These are phyloP conservation scores for Acrossocheilus wenchowensis DNA, from an alignment of 2,797 vertebrate species.

Conservation along the genomic window DNA sequence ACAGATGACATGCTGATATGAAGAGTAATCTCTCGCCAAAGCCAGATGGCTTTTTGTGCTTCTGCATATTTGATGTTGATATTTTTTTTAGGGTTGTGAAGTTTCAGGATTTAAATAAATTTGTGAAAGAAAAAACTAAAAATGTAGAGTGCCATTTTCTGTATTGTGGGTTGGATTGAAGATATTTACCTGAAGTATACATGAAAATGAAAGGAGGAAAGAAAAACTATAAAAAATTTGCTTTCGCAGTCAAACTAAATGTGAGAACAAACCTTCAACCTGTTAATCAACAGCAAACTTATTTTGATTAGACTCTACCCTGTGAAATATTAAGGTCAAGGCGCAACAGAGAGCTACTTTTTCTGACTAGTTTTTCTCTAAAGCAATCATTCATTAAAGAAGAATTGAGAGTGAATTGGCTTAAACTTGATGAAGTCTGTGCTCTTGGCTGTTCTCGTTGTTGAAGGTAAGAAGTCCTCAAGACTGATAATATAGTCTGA, in stretches of 20 bases:
- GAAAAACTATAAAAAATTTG: background rate
- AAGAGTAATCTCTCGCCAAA: background rate
- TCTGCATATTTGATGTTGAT: background rate
- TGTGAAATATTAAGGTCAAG: constrained; percentile 16
- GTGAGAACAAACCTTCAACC: background rate
- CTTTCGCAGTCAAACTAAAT: background rate
- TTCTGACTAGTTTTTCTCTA: constrained; percentile 38
- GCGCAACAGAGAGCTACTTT: constrained; percentile 1
- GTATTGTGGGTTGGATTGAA: background rate
- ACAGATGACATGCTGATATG: constrained; percentile 67
- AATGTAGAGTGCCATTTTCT: background rate
- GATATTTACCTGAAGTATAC: background rate
- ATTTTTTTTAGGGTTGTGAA: background rate
- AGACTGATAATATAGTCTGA: constrained; percentile 9
- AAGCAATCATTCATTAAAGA: constrained; percentile 34
- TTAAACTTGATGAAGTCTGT: constrained; percentile 75
- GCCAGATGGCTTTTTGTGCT: background rate
- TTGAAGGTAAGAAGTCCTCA: constrained; percentile 68
- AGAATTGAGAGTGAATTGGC: constrained; percentile 47
- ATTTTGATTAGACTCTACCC: background rate
- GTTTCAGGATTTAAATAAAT: background rate
- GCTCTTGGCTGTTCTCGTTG: constrained; percentile 75
- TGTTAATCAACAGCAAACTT: background rate
- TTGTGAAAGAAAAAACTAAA: background rate
- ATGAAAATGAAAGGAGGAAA: background rate